Conservation (phyloP, 2,113 vertebrate genomes). For the Podiceps cristatus region DNA sequence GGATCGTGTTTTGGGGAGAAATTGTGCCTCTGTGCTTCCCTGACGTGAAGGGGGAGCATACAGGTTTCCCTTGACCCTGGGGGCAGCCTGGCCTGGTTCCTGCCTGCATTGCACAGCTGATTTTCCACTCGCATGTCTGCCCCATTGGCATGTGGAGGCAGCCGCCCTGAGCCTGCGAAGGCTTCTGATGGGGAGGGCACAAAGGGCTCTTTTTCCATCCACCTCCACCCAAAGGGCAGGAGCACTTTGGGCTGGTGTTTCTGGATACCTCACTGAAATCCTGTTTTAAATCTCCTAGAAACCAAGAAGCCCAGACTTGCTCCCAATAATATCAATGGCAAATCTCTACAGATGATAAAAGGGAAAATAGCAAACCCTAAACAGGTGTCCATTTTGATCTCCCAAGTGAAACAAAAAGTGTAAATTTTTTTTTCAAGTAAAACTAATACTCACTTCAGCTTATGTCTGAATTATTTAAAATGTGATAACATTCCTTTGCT, state of each 20-base stretch:
- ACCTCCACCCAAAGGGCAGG: not conserved
- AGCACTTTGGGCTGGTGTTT: rapidly evolving
- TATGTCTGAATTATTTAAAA: constrained; percentile 36
- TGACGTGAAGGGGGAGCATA: not conserved
- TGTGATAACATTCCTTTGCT: constrained; percentile 9
- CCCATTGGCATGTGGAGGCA: not conserved
- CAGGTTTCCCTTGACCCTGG: not conserved
- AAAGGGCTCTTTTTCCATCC: not conserved
- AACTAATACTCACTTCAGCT: constrained; percentile 3
- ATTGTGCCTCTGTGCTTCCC: not conserved
- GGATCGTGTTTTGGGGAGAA: not conserved
- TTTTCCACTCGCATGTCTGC: not conserved
- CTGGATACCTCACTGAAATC: not conserved
- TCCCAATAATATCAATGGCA: not conserved
- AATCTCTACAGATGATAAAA: not conserved
- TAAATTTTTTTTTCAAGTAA: constrained; percentile 33
- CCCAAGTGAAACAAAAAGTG: not conserved
- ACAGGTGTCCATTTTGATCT: constrained; percentile 18
- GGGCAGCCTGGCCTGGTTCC: not conserved
- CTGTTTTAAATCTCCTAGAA: not conserved
- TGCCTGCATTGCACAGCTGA: not conserved
- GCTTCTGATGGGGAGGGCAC: not conserved
- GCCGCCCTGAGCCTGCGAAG: rapidly evolving
- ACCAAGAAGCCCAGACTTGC: not conserved
- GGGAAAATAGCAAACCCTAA: not conserved